Evolutionary conservation across 2,888 invertebrate genomes (phyloP).

Genomic region (Lycia hirtaria): DNA sequence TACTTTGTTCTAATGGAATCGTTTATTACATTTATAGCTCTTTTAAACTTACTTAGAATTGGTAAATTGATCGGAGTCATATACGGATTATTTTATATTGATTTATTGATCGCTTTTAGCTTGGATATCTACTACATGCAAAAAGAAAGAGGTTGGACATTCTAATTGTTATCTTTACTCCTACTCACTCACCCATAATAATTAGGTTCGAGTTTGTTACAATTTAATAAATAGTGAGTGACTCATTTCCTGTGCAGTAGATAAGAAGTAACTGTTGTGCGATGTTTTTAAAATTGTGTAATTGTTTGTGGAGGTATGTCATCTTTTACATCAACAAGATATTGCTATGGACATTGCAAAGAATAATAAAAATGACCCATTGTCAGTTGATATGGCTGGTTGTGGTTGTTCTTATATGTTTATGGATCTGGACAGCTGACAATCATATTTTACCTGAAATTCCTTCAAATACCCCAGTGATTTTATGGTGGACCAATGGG

Average conservation of each 20-base stretch:
- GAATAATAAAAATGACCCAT: conserved; percentile 51
- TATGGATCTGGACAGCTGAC: conserved; percentile 45
- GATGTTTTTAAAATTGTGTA: conserved; percentile 33
- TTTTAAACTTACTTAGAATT: conserved; percentile 52
- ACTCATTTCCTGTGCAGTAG: conserved; percentile 36
- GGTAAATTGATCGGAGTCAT: conserved; percentile 66
- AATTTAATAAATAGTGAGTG: conserved; percentile 5
- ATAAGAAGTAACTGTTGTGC: conserved; percentile 17
- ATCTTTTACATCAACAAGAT: conserved; percentile 48
- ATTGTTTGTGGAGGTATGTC: conserved; percentile 36
- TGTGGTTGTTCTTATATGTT: conserved; percentile 45
- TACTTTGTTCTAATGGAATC: conserved; percentile 67
- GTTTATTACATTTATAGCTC: conserved; percentile 53
- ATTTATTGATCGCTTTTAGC: conserved; percentile 68
- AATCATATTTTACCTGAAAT: conserved; percentile 31
- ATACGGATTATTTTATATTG: conserved; percentile 73
- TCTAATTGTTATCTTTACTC: conserved; percentile 42
- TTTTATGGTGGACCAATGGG: conserved; percentile 76
- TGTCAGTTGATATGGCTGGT: conserved; percentile 52
- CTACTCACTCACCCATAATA: neutral
- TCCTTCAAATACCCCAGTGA: conserved; percentile 53
- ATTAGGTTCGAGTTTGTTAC: neutral
- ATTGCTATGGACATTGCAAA: conserved; percentile 46
- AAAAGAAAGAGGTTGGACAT: conserved; percentile 67
- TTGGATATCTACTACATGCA: conserved; percentile 70